Percentiles rank a stretch among this genome's conserved stretches.
These are phyloP conservation scores for Trematomus loennbergii DNA, from an alignment of 2,113 vertebrate genomes.

Conservation along the genomic window DNA sequence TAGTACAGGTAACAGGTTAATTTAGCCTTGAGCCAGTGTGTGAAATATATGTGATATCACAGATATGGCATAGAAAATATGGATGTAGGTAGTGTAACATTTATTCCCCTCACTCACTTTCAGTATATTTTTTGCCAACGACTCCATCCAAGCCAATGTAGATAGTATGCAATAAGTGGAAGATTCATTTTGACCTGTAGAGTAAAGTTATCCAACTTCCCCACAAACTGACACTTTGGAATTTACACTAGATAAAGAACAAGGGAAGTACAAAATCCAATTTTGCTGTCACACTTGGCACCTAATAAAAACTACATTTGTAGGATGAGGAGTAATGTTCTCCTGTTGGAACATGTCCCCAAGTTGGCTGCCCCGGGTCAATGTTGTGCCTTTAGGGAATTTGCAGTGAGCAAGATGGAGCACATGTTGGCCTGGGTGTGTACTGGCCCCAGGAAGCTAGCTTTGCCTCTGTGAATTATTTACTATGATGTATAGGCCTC, in stretches of 20 bases:
- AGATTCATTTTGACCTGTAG: slow-evolving; percentile 36
- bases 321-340: slow-evolving; percentile 65
- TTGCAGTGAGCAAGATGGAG: slow-evolving; percentile 78
- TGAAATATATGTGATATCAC: slow-evolving; percentile 1
- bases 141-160: slow-evolving; percentile 4
- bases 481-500: slow-evolving; percentile 77
- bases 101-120: not conserved
- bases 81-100: slow-evolving; percentile 3
- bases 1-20: not conserved
- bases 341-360: slow-evolving; percentile 63
- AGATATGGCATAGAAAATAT: slow-evolving; percentile 10
- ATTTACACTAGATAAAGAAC: slow-evolving; percentile 48
- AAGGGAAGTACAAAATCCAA: slow-evolving; percentile 57
- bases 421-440: slow-evolving; percentile 70
- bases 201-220: slow-evolving; percentile 43
- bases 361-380: slow-evolving; percentile 73
- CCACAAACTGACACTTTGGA: slow-evolving; percentile 30
- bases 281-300: slow-evolving; percentile 73
- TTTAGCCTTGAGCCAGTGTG: not conserved
- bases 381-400: slow-evolving; percentile 61
- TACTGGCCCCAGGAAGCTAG: slow-evolving; percentile 66
- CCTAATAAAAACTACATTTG: slow-evolving; percentile 69
- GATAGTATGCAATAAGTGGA: not conserved
- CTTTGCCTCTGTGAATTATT: slow-evolving; percentile 80
- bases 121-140: not conserved